Conservation (phyloP, 2,113 vertebrate genomes). For the Scopus umbretta region DNA sequence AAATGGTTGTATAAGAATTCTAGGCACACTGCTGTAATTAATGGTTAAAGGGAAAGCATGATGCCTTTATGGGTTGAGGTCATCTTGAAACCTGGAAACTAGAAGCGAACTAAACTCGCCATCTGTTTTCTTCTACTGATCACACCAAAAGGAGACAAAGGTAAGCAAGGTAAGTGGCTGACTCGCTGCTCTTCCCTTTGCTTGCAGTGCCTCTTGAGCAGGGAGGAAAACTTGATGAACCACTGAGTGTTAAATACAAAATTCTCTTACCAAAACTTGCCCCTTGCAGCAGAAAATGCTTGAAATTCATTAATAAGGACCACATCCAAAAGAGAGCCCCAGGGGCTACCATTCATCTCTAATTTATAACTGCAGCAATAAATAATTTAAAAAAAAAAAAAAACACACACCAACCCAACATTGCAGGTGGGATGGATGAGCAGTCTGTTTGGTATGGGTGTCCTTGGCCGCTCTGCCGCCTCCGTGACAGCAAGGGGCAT, state of each 20-base stretch:
- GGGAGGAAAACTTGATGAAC: background rate
- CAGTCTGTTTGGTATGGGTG: background rate
- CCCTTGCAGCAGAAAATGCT: background rate
- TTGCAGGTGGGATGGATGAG: background rate
- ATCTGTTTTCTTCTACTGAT: background rate
- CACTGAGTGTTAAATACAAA: background rate
- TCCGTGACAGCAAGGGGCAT: background rate
- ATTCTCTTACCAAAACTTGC: background rate
- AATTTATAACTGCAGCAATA: slow-evolving; percentile 26
- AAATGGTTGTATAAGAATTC: background rate
- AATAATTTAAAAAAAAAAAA: slow-evolving; percentile 12
- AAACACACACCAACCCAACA: background rate
- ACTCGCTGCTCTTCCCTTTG: background rate
- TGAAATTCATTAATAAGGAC: slow-evolving; percentile 2
- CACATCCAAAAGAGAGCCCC: background rate
- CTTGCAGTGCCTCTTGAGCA: background rate
- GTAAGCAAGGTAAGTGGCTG: slow-evolving; percentile 31
- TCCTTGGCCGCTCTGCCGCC: background rate
- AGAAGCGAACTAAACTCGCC: background rate
- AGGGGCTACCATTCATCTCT: slow-evolving; percentile 30
- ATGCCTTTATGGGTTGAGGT: background rate
- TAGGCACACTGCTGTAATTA: background rate
- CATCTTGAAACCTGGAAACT: background rate
- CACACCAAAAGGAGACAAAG: background rate
- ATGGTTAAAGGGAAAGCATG: background rate